phyloP scores from a whole-genome alignment of 2,113 vertebrate species.

The Notiomystis cincta region DNA sequence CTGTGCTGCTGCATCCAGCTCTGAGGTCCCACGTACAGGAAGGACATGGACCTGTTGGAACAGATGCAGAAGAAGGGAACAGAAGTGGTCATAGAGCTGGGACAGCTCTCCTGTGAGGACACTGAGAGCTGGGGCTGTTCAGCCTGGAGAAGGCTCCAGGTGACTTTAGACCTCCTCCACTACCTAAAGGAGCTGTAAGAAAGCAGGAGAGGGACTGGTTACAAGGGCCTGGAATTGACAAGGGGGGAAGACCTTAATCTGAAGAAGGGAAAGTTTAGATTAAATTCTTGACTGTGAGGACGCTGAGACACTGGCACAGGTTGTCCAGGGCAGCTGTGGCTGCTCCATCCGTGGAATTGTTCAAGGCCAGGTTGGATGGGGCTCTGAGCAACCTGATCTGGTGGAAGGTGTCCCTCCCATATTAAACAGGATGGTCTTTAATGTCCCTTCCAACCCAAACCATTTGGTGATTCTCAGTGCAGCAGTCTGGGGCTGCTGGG shows the following conservation, averaged over 20 bases:
- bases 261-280: not conserved
- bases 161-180: not conserved
- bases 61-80: not conserved
- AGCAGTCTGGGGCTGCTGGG: not conserved
- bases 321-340: not conserved
- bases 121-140: not conserved
- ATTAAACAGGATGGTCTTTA: not conserved
- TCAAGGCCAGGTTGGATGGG: not conserved
- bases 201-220: not conserved
- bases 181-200: not conserved
- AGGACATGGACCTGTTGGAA: not conserved
- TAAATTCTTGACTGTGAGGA: not conserved
- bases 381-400: not conserved
- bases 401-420: not conserved
- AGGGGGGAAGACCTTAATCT: not conserved
- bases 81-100: accelerated
- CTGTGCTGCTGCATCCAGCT: not conserved
- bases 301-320: not conserved
- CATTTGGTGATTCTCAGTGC: not conserved
- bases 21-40: too few relatives aligned
- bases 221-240: not conserved
- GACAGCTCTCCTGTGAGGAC: not conserved
- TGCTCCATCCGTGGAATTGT: not conserved
- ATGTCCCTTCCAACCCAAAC: not conserved
- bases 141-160: not conserved